phyloP scores from a whole-genome alignment of 2,888 invertebrate genomes.

The Leucophenga montana region DNA sequence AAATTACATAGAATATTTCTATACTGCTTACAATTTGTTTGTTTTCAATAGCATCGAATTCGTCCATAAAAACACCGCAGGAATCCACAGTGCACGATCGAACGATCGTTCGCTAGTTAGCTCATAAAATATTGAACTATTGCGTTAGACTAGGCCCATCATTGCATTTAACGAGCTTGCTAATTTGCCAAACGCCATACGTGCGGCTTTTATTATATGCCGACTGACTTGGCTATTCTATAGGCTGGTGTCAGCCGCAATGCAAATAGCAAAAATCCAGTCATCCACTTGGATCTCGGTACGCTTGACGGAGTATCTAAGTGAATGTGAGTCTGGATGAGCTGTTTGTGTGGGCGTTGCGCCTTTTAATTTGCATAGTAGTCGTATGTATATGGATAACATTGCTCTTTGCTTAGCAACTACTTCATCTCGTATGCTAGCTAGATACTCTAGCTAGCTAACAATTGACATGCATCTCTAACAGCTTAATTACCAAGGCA shows the following conservation, averaged over 20 bases:
- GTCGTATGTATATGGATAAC: no score
- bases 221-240: conserved; percentile 48
- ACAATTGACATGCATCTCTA: conserved; percentile 52
- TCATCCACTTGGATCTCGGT: no score
- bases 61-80: conserved; percentile 44
- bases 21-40: conserved; percentile 46
- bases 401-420: no score
- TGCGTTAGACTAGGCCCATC: background rate
- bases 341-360: no score
- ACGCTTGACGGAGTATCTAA: no score
- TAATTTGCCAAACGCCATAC: conserved; percentile 41
- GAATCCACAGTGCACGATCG: conserved; percentile 26
- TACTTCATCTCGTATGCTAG: background rate
- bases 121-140: no score
- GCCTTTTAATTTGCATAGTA: no score
- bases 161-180: conserved; percentile 56
- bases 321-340: no score
- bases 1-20: no score
- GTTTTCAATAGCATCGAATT: conserved; percentile 61
- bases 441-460: no score
- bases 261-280: no score
- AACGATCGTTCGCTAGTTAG: background rate
- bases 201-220: background rate
- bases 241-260: conserved; percentile 24
- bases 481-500: conserved; percentile 55